Percentiles rank a stretch among this genome's conserved stretches.
Conservation (phyloP, 2,797 vertebrate genomes). For the Onychomys leucogaster region DNA sequence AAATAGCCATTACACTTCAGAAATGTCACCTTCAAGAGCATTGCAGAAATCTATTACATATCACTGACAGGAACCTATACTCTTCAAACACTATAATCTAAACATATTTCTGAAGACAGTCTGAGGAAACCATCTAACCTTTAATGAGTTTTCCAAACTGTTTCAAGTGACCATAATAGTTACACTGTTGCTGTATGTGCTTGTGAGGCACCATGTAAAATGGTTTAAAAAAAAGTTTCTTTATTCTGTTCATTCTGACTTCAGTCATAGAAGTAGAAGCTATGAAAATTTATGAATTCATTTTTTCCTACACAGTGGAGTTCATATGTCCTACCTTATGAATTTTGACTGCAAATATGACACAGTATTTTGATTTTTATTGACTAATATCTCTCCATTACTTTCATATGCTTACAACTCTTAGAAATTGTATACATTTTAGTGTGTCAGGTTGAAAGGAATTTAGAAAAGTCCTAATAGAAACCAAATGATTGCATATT, state of each 20-base stretch:
- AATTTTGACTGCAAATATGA: constrained; percentile 22
- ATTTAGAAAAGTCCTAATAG: neutral
- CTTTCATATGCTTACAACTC: neutral
- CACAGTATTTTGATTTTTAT: constrained; percentile 5
- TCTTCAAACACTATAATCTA: constrained; percentile 69
- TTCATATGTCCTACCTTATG: neutral
- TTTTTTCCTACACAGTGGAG: neutral
- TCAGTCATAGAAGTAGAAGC: constrained; percentile 8
- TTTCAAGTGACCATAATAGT: constrained; percentile 48
- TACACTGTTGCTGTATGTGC: neutral
- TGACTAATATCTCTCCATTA: neutral
- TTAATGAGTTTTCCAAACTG: constrained; percentile 35
- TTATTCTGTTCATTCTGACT: constrained; percentile 5
- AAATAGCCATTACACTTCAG: constrained; percentile 45
- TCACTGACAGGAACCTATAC: constrained; percentile 49
- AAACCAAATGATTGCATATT: constrained; percentile 3
- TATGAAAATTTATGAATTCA: constrained; percentile 26
- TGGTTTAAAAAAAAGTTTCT: neutral
- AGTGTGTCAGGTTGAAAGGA: neutral
- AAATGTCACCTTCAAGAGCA: constrained; percentile 38
- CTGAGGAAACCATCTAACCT: constrained; percentile 58
- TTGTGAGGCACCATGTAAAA: neutral
- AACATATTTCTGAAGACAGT: constrained; percentile 55
- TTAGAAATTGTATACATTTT: neutral
- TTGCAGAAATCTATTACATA: constrained; percentile 45